Percentiles rank a stretch among this genome's conserved stretches.
phyloP scores from a whole-genome alignment of 2,113 vertebrate species.

The Hylia prasina region DNA sequence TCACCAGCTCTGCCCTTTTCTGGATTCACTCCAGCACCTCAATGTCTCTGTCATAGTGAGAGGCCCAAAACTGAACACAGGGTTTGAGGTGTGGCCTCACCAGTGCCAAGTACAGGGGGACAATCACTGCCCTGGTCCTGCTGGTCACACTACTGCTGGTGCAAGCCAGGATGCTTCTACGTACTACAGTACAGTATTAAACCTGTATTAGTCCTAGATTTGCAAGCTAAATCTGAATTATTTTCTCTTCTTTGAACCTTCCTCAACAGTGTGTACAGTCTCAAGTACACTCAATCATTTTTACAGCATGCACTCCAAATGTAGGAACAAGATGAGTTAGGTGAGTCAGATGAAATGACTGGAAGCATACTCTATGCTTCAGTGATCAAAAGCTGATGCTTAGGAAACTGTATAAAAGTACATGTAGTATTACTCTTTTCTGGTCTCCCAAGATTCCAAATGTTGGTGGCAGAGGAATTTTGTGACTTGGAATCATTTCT shows the following conservation, averaged over 20 bases:
- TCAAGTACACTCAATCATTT: background rate
- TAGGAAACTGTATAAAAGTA: background rate
- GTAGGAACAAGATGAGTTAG: background rate
- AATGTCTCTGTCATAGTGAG: rapidly evolving
- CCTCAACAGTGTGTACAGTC: background rate
- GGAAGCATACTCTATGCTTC: background rate
- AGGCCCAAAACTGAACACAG: background rate
- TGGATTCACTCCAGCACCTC: background rate
- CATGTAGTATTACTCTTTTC: background rate
- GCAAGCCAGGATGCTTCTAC: background rate
- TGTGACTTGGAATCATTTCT: background rate
- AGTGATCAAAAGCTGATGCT: background rate
- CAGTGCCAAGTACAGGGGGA: background rate
- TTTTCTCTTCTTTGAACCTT: background rate
- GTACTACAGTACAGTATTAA: background rate
- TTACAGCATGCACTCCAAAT: background rate
- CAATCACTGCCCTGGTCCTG: background rate
- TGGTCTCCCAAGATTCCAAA: background rate
- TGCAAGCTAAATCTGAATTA: background rate
- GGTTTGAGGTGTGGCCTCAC: background rate
- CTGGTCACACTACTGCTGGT: background rate
- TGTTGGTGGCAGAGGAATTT: background rate
- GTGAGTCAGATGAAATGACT: background rate
- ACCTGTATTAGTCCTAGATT: background rate
- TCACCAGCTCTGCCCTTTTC: background rate